These are phyloP conservation scores for Folsomia candida DNA, from an alignment of 2,888 invertebrate species.

Conservation along the genomic window DNA sequence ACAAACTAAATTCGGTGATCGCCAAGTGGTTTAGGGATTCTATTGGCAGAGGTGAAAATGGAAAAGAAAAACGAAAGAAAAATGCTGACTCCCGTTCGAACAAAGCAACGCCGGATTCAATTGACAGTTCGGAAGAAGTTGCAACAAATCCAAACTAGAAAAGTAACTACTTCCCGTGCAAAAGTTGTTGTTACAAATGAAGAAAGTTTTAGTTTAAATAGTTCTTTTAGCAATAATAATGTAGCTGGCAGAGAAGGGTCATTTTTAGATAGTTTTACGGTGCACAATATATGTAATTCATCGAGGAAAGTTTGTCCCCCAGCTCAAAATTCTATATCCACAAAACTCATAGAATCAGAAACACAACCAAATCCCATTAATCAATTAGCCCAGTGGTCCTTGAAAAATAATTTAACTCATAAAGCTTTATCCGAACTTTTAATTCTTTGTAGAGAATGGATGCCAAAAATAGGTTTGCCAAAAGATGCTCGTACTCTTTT, in stretches of 20 bases:
- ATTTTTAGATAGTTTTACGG: too few species aligned
- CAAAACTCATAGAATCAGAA: too few species aligned
- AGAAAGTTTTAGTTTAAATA: too few species aligned
- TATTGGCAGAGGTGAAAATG: background rate
- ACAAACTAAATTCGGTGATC: too few species aligned
- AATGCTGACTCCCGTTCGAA: background rate
- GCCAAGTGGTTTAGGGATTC: background rate
- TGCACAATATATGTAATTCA: too few species aligned
- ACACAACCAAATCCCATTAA: too few species aligned
- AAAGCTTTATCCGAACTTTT: constrained; percentile 3
- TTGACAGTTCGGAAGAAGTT: background rate
- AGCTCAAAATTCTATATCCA: too few species aligned
- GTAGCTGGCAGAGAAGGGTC: too few species aligned
- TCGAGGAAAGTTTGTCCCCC: too few species aligned
- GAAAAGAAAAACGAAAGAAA: background rate
- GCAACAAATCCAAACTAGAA: background rate
- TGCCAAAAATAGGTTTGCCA: constrained; percentile 5
- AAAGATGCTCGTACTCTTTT: constrained; percentile 7
- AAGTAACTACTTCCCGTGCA: too few species aligned
- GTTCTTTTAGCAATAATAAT: too few species aligned
- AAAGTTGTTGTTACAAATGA: too few species aligned
- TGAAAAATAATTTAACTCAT: constrained; percentile 5
- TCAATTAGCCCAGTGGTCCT: background rate
- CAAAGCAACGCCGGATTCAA: background rate
- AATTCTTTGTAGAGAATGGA: background rate